Base-by-base conservation (phyloP, 2,888 invertebrate species). In the Chaetoderma sp. region DNA sequence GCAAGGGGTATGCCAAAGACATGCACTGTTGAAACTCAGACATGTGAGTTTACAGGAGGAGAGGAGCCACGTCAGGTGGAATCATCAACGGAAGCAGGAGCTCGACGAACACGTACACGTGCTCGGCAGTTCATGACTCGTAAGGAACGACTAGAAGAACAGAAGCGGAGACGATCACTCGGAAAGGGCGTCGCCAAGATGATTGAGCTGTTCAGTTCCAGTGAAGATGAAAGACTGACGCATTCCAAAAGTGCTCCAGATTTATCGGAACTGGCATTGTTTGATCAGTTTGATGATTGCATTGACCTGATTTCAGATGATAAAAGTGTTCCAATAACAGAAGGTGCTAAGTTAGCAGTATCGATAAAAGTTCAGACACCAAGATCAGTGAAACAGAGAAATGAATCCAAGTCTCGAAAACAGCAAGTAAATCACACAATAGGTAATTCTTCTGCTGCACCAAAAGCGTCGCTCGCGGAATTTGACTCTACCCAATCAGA, bases 211-310 rank as follows among this genome's bases (percentile, higher is more conserved):
- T 80, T 82, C 59, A 78, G 75, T 57, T 74, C 80, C 5, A 78
- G 80, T 60, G 80, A 80, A 23, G 79, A 80, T 28, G 79, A 78
- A 33, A 60, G 68, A 2, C 60, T 77, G 0, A 72, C 72, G 28
- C 79, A 77, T 59, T 81, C 83, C 8, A 65, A 71, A n/a, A 80
- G 79, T 68, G 80, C 81, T 1, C 84, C 84, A 4, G 81, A 83
- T 59, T 67, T 84, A 27, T 74, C 71, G 10, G 75, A 74, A 8
- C 32, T 58, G 27, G 36, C 66, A 8, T 57, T 74, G 4, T 71
- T 72, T 44, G 60, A 64, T 10, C 66, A 67, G 21, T 52, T 47
- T 8, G 72, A 67, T 39, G 62, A 70, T 44, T 47, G 30, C 6
- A 32, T 56, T 13, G 72, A 62, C n/a, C 66, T 62, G 10, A 61